Percentiles rank a stretch among this genome's conserved stretches.
Conservation (phyloP, 2,888 invertebrate genomes). For the Marronus borbonicus region DNA sequence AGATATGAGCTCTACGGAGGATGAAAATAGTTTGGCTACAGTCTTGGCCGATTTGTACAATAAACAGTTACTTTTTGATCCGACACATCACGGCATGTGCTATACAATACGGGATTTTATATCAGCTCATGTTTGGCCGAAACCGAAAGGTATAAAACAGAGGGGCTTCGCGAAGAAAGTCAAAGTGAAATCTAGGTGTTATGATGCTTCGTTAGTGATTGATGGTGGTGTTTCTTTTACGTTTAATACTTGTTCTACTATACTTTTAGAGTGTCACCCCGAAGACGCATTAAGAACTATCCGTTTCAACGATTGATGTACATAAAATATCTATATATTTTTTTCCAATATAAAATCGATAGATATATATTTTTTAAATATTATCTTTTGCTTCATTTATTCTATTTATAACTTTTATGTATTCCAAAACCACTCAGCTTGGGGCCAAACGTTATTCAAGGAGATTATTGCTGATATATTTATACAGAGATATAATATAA, state of each 20-base stretch:
- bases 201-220: constrained; percentile 91
- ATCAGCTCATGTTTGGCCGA: constrained; percentile 88
- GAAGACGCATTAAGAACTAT: constrained; percentile 92
- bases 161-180: constrained; percentile 85
- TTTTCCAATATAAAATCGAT: constrained; percentile 3
- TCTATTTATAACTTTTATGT: neutral
- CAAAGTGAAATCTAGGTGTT: constrained; percentile 89
- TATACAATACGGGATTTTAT: constrained; percentile 96
- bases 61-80: constrained; percentile 62
- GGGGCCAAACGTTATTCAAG: neutral
- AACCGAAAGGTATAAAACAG: constrained; percentile 82
- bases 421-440: neutral
- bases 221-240: constrained; percentile 95
- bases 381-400: neutral
- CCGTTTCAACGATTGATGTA: constrained; percentile 62
- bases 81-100: constrained; percentile 81
- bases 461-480: neutral
- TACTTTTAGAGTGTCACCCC: constrained; percentile 85
- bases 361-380: constrained; percentile 19
- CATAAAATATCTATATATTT: constrained; percentile 11
- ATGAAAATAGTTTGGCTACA: constrained; percentile 66
- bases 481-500: neutral
- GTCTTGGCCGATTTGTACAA: constrained; percentile 77
- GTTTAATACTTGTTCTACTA: constrained; percentile 95
- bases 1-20: constrained; percentile 65